Base-by-base conservation (phyloP, 1,140 invertebrate genomes). In the Zaprionus capensis region DNA sequence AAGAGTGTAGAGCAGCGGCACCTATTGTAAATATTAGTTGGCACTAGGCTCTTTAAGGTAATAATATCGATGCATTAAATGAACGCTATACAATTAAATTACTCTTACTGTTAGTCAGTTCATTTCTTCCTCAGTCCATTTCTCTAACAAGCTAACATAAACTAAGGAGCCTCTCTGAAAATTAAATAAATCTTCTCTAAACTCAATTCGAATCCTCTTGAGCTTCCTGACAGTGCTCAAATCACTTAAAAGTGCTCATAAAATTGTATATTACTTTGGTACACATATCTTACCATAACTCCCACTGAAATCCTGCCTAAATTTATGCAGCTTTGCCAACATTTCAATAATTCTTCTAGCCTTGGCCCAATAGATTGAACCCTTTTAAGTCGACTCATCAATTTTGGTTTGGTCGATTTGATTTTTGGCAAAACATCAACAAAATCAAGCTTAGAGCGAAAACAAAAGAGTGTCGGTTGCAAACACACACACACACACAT, bases 341-440 rank as follows among this genome's bases (percentile, higher is more conserved):
- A 51, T 22, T 51, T 22, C 20, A 22, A 22, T 51, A 41, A 66
- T 12, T 28, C 36, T 44, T 3, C 41, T 4, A n/a, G 41, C 41
- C n/a, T 56, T 51, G 46, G 46, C 46, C 17, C 11, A 31, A 66
- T 46, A 11, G n/a, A 31, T 22, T 24, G 15, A 57, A 38, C 22
- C 63, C 63, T 38, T 66, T 66, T 38, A 66, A 66, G 63, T 34
- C n/a, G 34, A 55, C 22, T 20, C 53, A 66, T 66, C 36, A 66
- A 72, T 53, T 44, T 59, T 12, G 20, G 2, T 15, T 24, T 17
- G 71, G 14, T 55, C 34, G 53, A 66, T 58, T 66, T 66, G 63
- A 66, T 36, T 51, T 51, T 65, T 28, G 51, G 14, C 63, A 56
- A 56, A 66, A 55, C 49, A 24, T 38, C 20, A 66, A 56, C 20